phyloP scores from a whole-genome alignment of 1,140 invertebrate genomes.

The Danaus plexippus region DNA sequence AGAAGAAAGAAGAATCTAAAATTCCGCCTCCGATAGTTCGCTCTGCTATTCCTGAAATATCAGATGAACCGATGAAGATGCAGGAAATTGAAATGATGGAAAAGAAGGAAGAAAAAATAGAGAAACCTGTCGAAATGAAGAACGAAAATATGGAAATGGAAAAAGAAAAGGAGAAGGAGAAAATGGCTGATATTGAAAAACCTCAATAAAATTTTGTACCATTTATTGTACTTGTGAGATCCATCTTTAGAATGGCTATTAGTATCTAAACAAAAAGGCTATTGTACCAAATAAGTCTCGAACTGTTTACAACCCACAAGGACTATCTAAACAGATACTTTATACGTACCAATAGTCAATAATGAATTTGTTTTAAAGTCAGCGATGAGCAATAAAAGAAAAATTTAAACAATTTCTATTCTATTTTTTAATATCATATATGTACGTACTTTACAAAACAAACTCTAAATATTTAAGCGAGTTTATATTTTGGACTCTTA shows the following conservation, averaged over 20 bases:
- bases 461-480: too few species aligned
- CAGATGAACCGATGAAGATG: constrained; percentile 42
- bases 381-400: too few species aligned
- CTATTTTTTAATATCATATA: too few species aligned
- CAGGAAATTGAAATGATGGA: constrained; percentile 57
- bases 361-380: too few species aligned
- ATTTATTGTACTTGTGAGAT: constrained; percentile 10
- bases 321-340: too few species aligned
- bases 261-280: constrained; percentile 6
- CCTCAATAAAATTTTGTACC: constrained; percentile 12
- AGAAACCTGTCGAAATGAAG: constrained; percentile 23
- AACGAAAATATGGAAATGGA: constrained; percentile 17
- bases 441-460: too few species aligned
- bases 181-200: constrained; percentile 11
- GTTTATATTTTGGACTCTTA: too few species aligned
- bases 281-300: constrained; percentile 12
- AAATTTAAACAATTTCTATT: too few species aligned
- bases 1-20: constrained; percentile 34
- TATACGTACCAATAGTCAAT: too few species aligned
- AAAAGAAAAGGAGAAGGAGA: constrained; percentile 12
- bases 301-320: too few species aligned
- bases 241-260: constrained; percentile 3
- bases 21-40: constrained; percentile 28
- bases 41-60: constrained; percentile 24
- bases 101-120: constrained; percentile 37